These are phyloP conservation scores for Tragelaphus strepsiceros DNA, from an alignment of 2,113 vertebrate species.

Conservation along the genomic window DNA sequence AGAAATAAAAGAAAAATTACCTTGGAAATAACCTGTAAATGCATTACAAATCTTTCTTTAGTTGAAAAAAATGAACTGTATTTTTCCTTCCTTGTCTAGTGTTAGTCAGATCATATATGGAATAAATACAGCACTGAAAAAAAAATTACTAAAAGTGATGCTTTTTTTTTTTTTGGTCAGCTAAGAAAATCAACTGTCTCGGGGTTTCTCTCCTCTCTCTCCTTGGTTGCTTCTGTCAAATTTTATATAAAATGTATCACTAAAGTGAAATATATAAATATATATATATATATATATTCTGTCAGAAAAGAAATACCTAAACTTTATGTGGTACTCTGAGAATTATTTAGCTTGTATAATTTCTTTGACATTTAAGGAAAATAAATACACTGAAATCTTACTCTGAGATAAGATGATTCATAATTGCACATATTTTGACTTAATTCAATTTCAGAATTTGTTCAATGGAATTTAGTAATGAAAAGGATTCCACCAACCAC, in stretches of 20 bases:
- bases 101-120: conserved; percentile 1
- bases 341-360: not conserved
- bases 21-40: not conserved
- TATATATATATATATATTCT: not conserved
- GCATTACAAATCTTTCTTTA: not conserved
- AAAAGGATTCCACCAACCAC: not conserved
- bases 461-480: not conserved
- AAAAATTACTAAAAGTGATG: not conserved
- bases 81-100: not conserved
- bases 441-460: not conserved
- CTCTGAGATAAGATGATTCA: not conserved
- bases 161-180: conserved; percentile 6
- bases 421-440: not conserved
- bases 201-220: not conserved
- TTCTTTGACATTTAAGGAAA: conserved; percentile 15
- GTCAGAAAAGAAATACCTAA: not conserved
- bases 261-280: not conserved
- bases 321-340: not conserved
- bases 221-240: conserved; percentile 19
- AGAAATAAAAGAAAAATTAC: conserved; percentile 42
- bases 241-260: not conserved
- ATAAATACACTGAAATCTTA: not conserved
- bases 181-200: conserved; percentile 26
- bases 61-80: not conserved
- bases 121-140: conserved; percentile 3